Evolutionary conservation across 2,113 vertebrate species (phyloP), one percentile per base, ranked within the genome.

Genomic region (Centropus unirufus): DNA sequence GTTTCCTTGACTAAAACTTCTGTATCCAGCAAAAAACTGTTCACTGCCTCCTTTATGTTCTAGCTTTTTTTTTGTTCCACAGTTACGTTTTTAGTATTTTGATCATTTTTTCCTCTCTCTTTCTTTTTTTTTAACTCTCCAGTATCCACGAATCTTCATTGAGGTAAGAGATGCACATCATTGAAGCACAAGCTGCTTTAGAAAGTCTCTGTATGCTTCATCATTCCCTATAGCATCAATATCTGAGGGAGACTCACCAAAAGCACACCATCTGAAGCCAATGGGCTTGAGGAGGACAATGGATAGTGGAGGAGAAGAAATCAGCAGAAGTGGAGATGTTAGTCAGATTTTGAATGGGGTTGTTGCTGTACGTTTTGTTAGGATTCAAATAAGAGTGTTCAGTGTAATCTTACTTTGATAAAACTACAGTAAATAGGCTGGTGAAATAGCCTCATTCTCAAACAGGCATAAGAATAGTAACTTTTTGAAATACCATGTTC

Each of bases 101-200:
- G 59, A 64, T n/a, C 1, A 16, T 32, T 32, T n/a, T 36, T 40
- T 23, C 77, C 46, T 82, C 18, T 68, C 36, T 30, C 4, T 92
- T 76, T 84, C 77, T 74, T 44, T 16, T 32, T 26, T 87, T 26
- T 64, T 36, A 36, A 36, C 36, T 36, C 36, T 96, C 69, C 83
- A 98, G 97, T 97, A 97, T 83, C 94, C 92, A 16, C 58, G 16
- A 78, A 96, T 98, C 79, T 5, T 8, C 47, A 40, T 97, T 46
- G 61, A 90, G 97, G 97, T 98, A 97, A 97, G 96, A 88, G 11
- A 68, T 29, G 32, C 47, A 12, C 11, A 5, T 58, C 32, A 36
- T 67, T 59, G 49, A 67, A 93, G 6, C 14, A 55, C 29, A 55
- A 44, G 8, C 36, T 91, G 9, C 15, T 83, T 75, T 87, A 27